Evolutionary conservation across 30 jellyfish, hydroid and myxozoan genomes (phyloP), one percentile per base, ranked within the genome.

Genomic region (Chrysaora quinquecirrha): DNA sequence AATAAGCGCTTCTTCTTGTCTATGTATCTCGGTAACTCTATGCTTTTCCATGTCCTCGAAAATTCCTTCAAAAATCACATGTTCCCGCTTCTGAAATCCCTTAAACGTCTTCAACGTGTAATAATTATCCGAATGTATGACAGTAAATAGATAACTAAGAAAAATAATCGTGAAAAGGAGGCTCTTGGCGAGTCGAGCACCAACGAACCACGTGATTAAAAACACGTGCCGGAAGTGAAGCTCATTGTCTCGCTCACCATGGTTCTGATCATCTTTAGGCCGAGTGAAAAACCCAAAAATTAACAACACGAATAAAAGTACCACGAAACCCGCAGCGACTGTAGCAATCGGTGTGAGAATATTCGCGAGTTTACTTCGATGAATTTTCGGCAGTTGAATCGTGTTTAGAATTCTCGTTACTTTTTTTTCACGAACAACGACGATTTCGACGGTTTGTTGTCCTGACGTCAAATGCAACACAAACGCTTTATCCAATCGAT

Each of bases 151-250:
- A 48, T 82, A 82, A 34, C 73, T 82, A 38, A 82, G 30, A 30
- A 82, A 82, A 1, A 82, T 52, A 1, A 69, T 29, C 19, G 92
- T 82, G 73, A 82, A 35, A 1, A 82, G 29, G 3, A 82, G 19
- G 80, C 92, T 82, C 43, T 82, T 82, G 10, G 84, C 92, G 0
- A 82, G 30, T 24, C 92, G 48, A 4, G 92, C 92, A 32, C 85
- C 77, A 24, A 82, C 85, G 24, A 30, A 82, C 92, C 85, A 69
- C 12, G 31, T 82, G 35, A 82, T 54, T 30, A 82, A 74, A n/a
- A 82, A 47, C 12, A 66, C 80, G 50, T 82, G 92, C 6, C 92
- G 61, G 48, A 68, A 69, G 33, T 82, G 92, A 48, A 82, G 66
- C 38, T 82, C 80, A 23, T 61, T 82, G 64, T 82, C 92, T 38